A percentile compares a stretch with the other conserved stretches of the same genome.
phyloP scores from a whole-genome alignment of 2,888 invertebrate species.

The Epirrhoe tristata region DNA sequence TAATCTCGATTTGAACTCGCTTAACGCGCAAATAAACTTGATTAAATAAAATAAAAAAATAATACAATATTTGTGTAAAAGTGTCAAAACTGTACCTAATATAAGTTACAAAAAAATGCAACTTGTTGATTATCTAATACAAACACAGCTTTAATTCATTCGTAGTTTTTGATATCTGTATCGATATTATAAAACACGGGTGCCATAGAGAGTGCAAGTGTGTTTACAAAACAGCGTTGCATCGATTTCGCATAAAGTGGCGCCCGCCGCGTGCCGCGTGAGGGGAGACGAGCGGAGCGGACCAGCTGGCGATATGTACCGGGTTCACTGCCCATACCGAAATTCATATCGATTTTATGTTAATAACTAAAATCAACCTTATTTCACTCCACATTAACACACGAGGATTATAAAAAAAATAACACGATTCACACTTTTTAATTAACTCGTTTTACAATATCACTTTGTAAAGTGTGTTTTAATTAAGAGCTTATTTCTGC shows the following conservation, averaged over 20 bases:
- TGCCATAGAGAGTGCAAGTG: constrained; percentile 61
- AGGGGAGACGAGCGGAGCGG: constrained; percentile 43
- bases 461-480: not conserved
- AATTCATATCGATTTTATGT: constrained; percentile 11
- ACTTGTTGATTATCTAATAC: constrained; percentile 53
- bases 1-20: not conserved
- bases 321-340: constrained; percentile 33
- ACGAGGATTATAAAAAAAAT: no score
- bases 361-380: no score
- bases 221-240: constrained; percentile 82
- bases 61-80: no score
- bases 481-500: constrained; percentile 14
- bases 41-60: no score
- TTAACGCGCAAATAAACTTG: no score
- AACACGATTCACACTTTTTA: not conserved
- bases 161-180: constrained; percentile 5
- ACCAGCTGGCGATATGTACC: constrained; percentile 29
- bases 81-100: not conserved
- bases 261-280: constrained; percentile 37
- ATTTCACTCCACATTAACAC: no score
- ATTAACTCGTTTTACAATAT: not conserved
- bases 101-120: constrained; percentile 41
- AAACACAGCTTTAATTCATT: not conserved
- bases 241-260: constrained; percentile 84
- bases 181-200: constrained; percentile 8